Evolutionary conservation across 2,888 invertebrate genomes (phyloP).

Genomic region (Liodrosophila aerea): DNA sequence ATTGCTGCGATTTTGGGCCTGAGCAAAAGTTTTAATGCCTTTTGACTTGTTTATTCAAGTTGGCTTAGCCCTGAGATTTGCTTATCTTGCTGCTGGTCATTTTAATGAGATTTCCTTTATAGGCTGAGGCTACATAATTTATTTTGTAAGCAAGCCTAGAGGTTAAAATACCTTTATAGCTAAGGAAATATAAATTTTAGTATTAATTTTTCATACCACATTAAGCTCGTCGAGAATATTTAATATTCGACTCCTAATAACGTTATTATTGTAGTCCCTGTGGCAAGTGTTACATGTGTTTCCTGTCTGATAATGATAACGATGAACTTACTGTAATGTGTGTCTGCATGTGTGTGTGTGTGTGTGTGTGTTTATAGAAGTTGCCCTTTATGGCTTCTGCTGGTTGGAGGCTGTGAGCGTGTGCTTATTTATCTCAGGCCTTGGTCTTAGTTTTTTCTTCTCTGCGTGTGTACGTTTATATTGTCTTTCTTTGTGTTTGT

Average conservation of each 20-base stretch:
- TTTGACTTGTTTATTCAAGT: constrained; percentile 18
- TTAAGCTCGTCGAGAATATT: too few relatives aligned
- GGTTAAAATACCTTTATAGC: too few relatives aligned
- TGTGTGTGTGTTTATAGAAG: neutral
- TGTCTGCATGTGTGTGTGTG: neutral
- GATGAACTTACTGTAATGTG: too few relatives aligned
- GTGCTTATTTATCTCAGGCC: constrained; percentile 1
- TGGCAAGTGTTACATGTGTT: neutral
- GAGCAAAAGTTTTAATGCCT: constrained; percentile 29
- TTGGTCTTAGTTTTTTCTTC: too few relatives aligned
- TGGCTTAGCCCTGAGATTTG: constrained; percentile 3
- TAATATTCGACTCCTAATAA: neutral
- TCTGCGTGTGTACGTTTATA: constrained; percentile 3
- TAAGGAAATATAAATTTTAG: too few relatives aligned
- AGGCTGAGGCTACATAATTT: too few relatives aligned
- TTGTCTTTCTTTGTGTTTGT: constrained; percentile 18
- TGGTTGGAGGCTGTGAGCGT: neutral
- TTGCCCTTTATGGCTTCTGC: too few relatives aligned
- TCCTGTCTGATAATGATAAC: neutral
- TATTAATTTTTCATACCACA: too few relatives aligned
- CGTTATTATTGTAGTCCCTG: neutral
- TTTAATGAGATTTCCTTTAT: neutral
- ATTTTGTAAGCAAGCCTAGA: too few relatives aligned
- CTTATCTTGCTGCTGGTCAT: constrained; percentile 2
- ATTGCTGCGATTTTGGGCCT: constrained; percentile 16